Percentiles rank a stretch among this genome's conserved stretches.
phyloP scores from a whole-genome alignment of 2,113 vertebrate genomes.

The Tragelaphus strepsiceros region DNA sequence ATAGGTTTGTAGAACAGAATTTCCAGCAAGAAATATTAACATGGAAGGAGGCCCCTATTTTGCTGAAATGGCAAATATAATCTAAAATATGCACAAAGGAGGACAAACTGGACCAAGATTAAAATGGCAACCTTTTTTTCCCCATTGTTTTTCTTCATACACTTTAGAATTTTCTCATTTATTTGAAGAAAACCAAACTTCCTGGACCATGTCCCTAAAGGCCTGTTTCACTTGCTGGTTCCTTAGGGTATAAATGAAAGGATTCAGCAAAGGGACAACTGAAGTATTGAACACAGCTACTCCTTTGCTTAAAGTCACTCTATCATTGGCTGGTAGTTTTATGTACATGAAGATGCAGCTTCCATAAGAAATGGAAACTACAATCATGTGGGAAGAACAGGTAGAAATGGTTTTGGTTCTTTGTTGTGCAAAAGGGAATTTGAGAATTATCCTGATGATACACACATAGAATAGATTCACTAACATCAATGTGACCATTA shows the following conservation, averaged over 20 bases:
- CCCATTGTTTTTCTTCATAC: not conserved
- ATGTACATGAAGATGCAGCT: constrained; percentile 46
- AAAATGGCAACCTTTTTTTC: not conserved
- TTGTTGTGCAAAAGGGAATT: too few species aligned
- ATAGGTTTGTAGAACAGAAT: not conserved
- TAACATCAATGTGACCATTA: too few species aligned
- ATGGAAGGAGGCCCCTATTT: not conserved
- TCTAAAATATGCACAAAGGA: not conserved
- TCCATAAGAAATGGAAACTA: constrained; percentile 6
- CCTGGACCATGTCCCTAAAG: not conserved
- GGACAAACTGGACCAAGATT: not conserved
- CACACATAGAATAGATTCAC: too few species aligned
- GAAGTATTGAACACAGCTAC: not conserved
- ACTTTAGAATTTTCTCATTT: not conserved
- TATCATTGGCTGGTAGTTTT: not conserved
- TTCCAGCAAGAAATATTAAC: not conserved
- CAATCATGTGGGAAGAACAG: too few species aligned
- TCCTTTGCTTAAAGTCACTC: not conserved
- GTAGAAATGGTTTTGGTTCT: too few species aligned
- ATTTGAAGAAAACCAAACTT: not conserved
- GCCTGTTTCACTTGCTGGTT: constrained; percentile 30
- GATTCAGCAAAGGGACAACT: constrained; percentile 22
- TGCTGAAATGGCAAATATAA: not conserved
- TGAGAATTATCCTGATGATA: too few species aligned
- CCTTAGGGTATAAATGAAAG: constrained; percentile 6